Evolutionary conservation across 1,140 invertebrate species (phyloP).

Genomic region (Elysia chlorotica): DNA sequence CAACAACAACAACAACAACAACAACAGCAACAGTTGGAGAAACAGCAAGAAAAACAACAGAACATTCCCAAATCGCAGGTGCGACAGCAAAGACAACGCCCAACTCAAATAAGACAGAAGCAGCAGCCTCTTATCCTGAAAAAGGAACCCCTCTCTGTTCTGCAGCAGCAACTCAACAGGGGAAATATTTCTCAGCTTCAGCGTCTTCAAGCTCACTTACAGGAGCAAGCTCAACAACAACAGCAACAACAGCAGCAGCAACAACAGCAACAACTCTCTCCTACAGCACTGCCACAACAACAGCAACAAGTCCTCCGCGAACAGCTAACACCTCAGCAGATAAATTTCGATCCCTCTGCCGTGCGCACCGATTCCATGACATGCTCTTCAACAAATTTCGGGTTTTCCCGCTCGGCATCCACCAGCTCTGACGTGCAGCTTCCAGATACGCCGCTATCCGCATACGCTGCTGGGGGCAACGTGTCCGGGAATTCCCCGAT

Average conservation of each 20-base stretch:
- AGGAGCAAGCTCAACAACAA: not conserved
- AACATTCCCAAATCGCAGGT: too few species aligned
- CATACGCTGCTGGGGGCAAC: not conserved
- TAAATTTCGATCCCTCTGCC: constrained; percentile 3
- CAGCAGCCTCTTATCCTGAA: constrained; percentile 12
- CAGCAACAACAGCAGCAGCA: constrained; percentile 17
- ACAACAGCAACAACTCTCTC: not conserved
- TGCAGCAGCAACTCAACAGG: constrained; percentile 3
- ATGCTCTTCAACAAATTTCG: too few species aligned
- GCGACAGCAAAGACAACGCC: not conserved
- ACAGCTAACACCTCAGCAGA: not conserved
- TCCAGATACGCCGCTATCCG: not conserved
- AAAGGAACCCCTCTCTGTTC: not conserved
- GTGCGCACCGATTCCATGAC: constrained; percentile 3
- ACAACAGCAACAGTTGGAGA: constrained; percentile 1
- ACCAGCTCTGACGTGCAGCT: not conserved
- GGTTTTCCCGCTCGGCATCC: too few species aligned
- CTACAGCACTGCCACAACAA: not conserved
- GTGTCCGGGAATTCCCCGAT: not conserved
- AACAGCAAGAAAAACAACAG: too few species aligned
- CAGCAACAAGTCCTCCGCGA: not conserved
- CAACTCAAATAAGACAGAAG: not conserved
- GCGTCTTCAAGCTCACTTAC: constrained; percentile 1
- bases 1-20: constrained; percentile 8
- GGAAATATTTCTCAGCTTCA: not conserved